Base-by-base conservation (phyloP, 2,797 vertebrate species). In the Coregonus suidteri region DNA sequence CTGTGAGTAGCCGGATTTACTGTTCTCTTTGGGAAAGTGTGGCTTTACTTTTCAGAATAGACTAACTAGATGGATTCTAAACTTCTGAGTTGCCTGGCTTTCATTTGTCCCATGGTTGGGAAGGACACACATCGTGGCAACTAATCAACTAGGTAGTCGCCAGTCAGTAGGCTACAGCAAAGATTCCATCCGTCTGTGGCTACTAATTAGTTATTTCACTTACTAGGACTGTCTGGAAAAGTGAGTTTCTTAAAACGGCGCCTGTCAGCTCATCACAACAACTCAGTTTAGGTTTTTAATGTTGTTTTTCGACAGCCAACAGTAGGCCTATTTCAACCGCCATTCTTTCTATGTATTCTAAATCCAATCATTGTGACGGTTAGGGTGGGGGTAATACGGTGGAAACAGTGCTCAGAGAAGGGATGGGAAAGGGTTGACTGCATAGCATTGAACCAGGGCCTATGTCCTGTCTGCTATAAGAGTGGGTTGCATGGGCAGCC, bases 1-100 rank as follows among this genome's bases (percentile, higher is more conserved):
- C 94, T 98, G 97, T 98, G 90, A 98, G 96, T 96, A 31, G 7
- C 51, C 14, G 4, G 65, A 15, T 35, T 34, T 16, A 1, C 6
- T 20, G 53, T n/a, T 56, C 6, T 56, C 14, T 18, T n/a, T n/a
- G 54, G 41, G 41, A 47, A 47, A 47, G 54, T 20, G 54, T 59
- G 56, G 56, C 56, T n/a, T 20, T 62, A 62, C 9, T 34, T 34
- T 34, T 13, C 41, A 11, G 41, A 6, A 13, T 47, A 47, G 9
- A 47, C 41, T 11, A 62, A 6, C 9, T 11, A 54, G 53, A 54
- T 54, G 53, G 2, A 1, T 18, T 1, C 16, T n/a, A 2, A n/a
- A 62, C 56, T 20, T 18, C 56, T 59, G 56, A 6, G 4, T 20
- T 59, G n/a, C n/a, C 56, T 9, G 16, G 16, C 6, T 62, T n/a